Conservation (phyloP, 1,140 invertebrate species). For the Dendrolimus kikuchii region DNA sequence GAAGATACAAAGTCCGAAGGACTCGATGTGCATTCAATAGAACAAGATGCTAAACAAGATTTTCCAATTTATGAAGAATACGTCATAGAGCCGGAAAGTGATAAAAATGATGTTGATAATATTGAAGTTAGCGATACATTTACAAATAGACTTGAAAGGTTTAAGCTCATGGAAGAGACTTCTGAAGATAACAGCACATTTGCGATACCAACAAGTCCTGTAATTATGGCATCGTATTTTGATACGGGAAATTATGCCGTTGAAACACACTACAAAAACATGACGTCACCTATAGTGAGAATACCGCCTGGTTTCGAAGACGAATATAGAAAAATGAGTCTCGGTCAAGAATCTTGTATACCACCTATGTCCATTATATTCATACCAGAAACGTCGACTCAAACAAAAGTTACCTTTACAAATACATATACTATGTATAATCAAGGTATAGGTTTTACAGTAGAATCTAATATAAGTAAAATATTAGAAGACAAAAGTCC, state of each 20-base stretch:
- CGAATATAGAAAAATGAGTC: slow-evolving; percentile 31
- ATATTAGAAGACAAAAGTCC: slow-evolving; percentile 10
- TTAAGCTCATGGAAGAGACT: slow-evolving; percentile 41
- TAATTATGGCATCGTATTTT: slow-evolving; percentile 56
- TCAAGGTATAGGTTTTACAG: neutral
- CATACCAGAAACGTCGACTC: slow-evolving; percentile 34
- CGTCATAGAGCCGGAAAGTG: slow-evolving; percentile 40
- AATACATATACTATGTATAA: slow-evolving; percentile 9
- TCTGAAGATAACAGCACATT: slow-evolving; percentile 1
- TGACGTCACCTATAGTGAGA: slow-evolving; percentile 16
- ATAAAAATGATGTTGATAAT: slow-evolving; percentile 54
- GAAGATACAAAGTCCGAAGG: slow-evolving; percentile 52
- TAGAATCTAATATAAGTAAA: slow-evolving; percentile 18
- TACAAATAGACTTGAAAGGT: slow-evolving; percentile 52
- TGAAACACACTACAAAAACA: slow-evolving; percentile 51
- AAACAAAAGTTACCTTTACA: slow-evolving; percentile 20
- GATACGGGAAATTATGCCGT: slow-evolving; percentile 63
- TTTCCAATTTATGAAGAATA: slow-evolving; percentile 55
- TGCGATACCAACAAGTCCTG: slow-evolving; percentile 12
- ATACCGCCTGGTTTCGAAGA: slow-evolving; percentile 58
- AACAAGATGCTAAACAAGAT: slow-evolving; percentile 59
- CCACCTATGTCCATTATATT: no score
- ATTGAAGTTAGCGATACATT: slow-evolving; percentile 49
- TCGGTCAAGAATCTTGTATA: no score
- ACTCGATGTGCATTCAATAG: slow-evolving; percentile 57